A percentile compares a stretch with the other conserved stretches of the same genome.
phyloP scores from a whole-genome alignment of 37 sponge, comb jelly and placozoan species.

The Axinella damicornis region DNA sequence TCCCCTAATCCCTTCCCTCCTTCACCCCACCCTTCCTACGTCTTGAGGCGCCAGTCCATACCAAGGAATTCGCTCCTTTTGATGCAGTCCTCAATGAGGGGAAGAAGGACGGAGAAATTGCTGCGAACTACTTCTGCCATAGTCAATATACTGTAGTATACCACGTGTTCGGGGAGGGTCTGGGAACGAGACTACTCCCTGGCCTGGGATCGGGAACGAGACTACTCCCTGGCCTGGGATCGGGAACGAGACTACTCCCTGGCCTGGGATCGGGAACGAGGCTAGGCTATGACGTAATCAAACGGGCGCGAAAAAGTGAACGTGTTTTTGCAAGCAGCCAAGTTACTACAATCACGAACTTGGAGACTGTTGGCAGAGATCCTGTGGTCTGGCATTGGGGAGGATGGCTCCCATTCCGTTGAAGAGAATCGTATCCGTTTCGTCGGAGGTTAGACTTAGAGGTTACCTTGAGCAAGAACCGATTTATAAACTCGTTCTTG shows the following conservation, averaged over 20 bases:
- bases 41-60: too few species aligned
- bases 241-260: too few species aligned
- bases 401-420: conserved; percentile 61
- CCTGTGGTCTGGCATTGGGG: not conserved
- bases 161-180: too few species aligned
- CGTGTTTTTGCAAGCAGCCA: not conserved
- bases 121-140: conserved; percentile 62
- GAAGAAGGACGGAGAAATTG: conserved; percentile 60
- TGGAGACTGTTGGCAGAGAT: not conserved
- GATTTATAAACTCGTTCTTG: too few species aligned
- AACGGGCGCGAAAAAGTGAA: not conserved
- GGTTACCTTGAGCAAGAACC: too few species aligned
- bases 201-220: too few species aligned
- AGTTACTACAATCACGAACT: not conserved
- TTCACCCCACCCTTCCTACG: too few species aligned
- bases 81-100: conserved; percentile 47
- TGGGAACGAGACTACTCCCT: too few species aligned
- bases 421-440: conserved; percentile 42
- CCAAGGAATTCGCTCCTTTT: conserved; percentile 61
- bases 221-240: too few species aligned
- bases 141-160: too few species aligned
- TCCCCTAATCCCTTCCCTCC: too few species aligned
- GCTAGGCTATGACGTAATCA: not conserved
- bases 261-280: too few species aligned
- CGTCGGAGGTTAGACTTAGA: conserved; percentile 57